These are phyloP conservation scores for Olivierus martensii DNA, from an alignment of 1,140 invertebrate species.

Conservation along the genomic window DNA sequence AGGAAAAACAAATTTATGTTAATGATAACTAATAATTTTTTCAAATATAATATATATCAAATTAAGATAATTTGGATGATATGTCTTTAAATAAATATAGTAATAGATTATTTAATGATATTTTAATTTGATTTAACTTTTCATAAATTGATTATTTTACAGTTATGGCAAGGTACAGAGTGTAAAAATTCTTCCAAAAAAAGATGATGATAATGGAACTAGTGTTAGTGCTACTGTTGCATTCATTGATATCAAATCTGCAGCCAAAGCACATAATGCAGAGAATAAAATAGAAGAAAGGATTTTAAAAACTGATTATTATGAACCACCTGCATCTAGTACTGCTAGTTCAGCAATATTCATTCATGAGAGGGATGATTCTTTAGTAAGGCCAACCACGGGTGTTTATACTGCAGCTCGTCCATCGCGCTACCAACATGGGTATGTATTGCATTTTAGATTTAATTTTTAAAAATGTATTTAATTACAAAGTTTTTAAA, in stretches of 20 bases:
- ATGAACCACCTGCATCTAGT: conserved; percentile 62
- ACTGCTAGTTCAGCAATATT: conserved; percentile 25
- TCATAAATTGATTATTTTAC: too few species aligned
- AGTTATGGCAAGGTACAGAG: conserved; percentile 94
- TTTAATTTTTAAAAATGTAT: too few species aligned
- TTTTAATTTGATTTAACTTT: too few species aligned
- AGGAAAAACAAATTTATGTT: too few species aligned
- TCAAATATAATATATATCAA: too few species aligned
- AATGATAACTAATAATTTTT: too few species aligned
- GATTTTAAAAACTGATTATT: conserved; percentile 78
- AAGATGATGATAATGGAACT: conserved; percentile 35
- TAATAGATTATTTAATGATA: too few species aligned
- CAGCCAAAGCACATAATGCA: conserved; percentile 76
- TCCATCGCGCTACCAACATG: conserved; percentile 7
- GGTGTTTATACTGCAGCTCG: conserved; percentile 7
- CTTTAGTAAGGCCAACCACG: conserved; percentile 11
- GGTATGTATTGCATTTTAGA: too few species aligned
- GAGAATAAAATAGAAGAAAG: conserved; percentile 75
- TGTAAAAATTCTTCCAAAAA: conserved; percentile 66
- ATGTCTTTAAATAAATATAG: too few species aligned
- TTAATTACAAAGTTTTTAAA: too few species aligned
- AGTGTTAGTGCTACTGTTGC: conserved; percentile 65
- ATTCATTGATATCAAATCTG: conserved; percentile 93
- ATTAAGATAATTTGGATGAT: too few species aligned
- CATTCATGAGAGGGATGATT: conserved; percentile 22